Base-by-base conservation (phyloP, 2,797 vertebrate species). In the Peromyscus aztecus region DNA sequence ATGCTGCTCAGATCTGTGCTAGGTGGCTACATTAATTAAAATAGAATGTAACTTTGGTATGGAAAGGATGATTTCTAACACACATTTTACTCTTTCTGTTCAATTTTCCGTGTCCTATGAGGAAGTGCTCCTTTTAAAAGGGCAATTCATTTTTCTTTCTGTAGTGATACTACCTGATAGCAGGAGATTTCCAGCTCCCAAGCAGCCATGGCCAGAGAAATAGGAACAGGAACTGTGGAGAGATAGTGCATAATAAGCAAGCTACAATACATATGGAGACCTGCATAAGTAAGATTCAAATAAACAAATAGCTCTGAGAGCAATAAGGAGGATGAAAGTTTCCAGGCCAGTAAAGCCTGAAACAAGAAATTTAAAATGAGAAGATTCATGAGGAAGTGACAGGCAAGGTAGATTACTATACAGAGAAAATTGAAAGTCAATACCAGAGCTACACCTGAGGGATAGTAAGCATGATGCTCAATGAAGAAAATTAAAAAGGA, bases 101-200 rank as follows among this genome's bases (percentile, higher is more conserved):
- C 90, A 55, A 0, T 81, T 12, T 94, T 89, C 55, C 83, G 2
- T 49, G 17, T 81, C 73, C 8, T 1, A 93, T 73, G 77, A 52
- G 89, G 91, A 92, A 94, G 34, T 2, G 40, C 0, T 16, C 49
- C 0, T 59, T 46, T 31, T 0, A 1, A 0, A 52, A 59, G 82
- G 67, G 31, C 94, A 98, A 99, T 55, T 99, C 0, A 24, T 98
- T 96, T 99, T 99, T 98, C 98, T 99, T 89, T 99, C 99, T 2
- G 96, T 75, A 19, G 98, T 97, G 97, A 99, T 97, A 0, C 98
- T 98, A 76, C 99, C 98, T 99, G 99, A 6, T 99, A 98, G 63
- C 97, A 99, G 29, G 99, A 99, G 1, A 99, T 99, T 57, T 98
- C 97, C 0, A 98, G 99, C 91, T 99, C 99, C 23, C 98, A 99